Evolutionary conservation across 53 echinoderm and acorn worm genomes (phyloP), one percentile per base, ranked within the genome.

Genomic region (Stichopus horrens): DNA sequence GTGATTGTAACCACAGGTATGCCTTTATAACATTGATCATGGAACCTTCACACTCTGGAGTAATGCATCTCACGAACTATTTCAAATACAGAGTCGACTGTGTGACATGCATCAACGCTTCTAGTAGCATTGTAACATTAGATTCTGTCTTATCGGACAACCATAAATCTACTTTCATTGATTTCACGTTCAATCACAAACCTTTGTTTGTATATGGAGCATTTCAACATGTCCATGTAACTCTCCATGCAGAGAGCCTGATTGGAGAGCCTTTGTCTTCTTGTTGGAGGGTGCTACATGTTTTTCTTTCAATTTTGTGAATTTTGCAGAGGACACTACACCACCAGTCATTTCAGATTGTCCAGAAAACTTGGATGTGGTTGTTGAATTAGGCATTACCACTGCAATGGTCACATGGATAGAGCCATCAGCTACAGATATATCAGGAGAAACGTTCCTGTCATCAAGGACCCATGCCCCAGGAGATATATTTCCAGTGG

Each of bases 351-450:
- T 94, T 22, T 82, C 86, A 7, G 57, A 87, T 9, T 57, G 86
- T 55, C 54, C 78, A 19, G 65, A 77, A n/a, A 81, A 79, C 20
- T 57, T 88, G 56, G 76, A 54, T 21, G 57, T 88, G 0, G 56
- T 63, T 5, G 93, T 95, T 1, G 91, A 90, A 74, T n/a, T 93
- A 7, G 94, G 92, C n/a, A 74, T 81, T 4, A 9, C 88, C 3
- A 91, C 91, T 14, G 23, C 83, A 55, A 75, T 52, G 18, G 90
- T 90, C 20, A 74, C 55, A 53, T 94, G 77, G 89, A 23, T 20
- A 19, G 92, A 90, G 51, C 94, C 94, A 4, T 75, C 88, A 5
- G 92, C 92, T 18, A 90, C 90, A 52, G 92, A 92, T 76, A 59
- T 68, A 67, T 92, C 92, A 76, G 92, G 92, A 52, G 23, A 37